Evolutionary conservation across 2,888 invertebrate genomes (phyloP).

Genomic region (Eremobia ochroleuca): DNA sequence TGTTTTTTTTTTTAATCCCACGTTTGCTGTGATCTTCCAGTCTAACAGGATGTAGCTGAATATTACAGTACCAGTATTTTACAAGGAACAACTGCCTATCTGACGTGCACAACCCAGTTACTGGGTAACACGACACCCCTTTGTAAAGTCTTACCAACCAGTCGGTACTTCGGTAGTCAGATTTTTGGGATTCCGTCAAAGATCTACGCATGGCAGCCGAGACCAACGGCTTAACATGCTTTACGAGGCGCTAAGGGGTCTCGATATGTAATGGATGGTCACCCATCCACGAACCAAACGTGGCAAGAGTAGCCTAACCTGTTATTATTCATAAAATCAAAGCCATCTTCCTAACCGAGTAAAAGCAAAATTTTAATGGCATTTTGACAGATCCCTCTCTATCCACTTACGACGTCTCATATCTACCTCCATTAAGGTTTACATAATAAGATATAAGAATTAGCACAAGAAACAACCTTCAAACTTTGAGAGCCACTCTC

Average conservation of each 20-base stretch:
- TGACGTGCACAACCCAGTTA: not conserved
- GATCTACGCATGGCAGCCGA: not conserved
- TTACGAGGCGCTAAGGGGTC: not conserved
- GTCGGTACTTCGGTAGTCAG: not conserved
- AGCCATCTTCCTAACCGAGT: not conserved
- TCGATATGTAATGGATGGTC: not conserved
- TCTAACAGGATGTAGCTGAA: not conserved
- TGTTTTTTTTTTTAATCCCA: too few species aligned
- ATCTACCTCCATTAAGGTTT: conserved; percentile 51
- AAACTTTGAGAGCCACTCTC: conserved; percentile 40
- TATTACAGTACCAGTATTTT: not conserved
- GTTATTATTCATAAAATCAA: not conserved
- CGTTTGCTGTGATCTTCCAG: not conserved
- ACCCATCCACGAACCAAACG: not conserved
- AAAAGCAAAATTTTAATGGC: conserved; percentile 34
- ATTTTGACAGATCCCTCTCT: conserved; percentile 43
- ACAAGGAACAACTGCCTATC: not conserved
- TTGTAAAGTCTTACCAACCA: not conserved
- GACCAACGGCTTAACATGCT: not conserved
- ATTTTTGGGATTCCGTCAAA: not conserved
- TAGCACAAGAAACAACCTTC: conserved; percentile 41
- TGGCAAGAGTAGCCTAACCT: not conserved
- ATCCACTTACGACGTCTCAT: conserved; percentile 43
- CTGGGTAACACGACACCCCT: not conserved
- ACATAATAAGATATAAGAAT: conserved; percentile 55